Evolutionary conservation across 2,888 invertebrate species (phyloP), one percentile per base, ranked within the genome.

Genomic region (Drosophila flavopinicola): DNA sequence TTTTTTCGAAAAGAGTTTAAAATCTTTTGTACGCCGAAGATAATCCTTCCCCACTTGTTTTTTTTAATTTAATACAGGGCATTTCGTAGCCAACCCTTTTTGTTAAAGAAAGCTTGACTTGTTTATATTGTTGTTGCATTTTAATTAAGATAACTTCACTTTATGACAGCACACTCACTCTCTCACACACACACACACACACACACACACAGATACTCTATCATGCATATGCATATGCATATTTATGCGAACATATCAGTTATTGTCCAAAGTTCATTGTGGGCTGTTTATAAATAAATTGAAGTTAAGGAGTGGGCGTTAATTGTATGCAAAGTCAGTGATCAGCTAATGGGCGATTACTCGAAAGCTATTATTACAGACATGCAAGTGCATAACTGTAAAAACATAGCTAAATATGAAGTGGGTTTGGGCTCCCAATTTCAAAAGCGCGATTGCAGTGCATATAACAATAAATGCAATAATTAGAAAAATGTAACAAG

Each of bases 141-240:
- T 79, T 67, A 70, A 85, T 83, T 73, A 79, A 79, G 84, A 80
- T 83, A 83, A 73, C 80, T 85, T 75, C 59, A 64, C 56, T 82
- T 75, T 60, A 78, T 72, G 83, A 78, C 68, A 59, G 29, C 11
- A 47, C 13, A 33, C 24, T 37, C 29, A 41, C 13, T 29, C 24
- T 37, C 29, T 35, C 10, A 27, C 25, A 52, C 24, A 33, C 17
- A 41, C 23, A 32, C 30, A 47, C 29, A 33, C 23, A 49, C n/a
- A 29, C 10, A 47, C n/a, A 13, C 9, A 39, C 4, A 20, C 20
- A 20, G 2, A 20, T 20, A n/a, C n/a, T n/a, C n/a, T n/a, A n/a
- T n/a, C n/a, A 20, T 20, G 20, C 20, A 20, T 20, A 20, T 56
- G n/a, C 23, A 54, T 24, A 53, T 67, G 37, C 49, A 69, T 69